Conservation (phyloP, 2,797 vertebrate genomes). For the Florisuga fusca region DNA sequence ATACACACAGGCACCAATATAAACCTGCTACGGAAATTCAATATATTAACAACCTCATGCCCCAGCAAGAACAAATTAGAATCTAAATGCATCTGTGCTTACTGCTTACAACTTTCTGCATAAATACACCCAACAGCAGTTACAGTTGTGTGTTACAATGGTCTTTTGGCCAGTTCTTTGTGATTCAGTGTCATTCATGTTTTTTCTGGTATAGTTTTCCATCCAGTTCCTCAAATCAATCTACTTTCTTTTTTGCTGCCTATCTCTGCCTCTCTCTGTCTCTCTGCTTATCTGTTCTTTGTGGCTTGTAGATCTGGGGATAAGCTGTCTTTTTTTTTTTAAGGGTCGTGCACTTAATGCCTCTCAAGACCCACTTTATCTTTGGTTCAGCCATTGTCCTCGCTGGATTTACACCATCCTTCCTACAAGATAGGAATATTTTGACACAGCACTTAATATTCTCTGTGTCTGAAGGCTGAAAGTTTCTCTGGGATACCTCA, state of each 20-base stretch:
- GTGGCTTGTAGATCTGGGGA: conserved; percentile 39
- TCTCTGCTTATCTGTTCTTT: conserved; percentile 66
- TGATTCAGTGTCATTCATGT: conserved; percentile 65
- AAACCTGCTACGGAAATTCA: neutral
- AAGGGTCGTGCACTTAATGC: conserved; percentile 47
- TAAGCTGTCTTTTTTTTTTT: conserved; percentile 2
- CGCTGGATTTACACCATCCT: neutral
- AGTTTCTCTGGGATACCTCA: neutral
- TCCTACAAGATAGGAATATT: neutral
- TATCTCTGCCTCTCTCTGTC: conserved; percentile 65
- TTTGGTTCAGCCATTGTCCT: conserved; percentile 6
- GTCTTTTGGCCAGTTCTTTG: conserved; percentile 52
- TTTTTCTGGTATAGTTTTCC: conserved; percentile 64
- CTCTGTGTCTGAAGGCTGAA: conserved; percentile 21
- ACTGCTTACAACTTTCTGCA: neutral
- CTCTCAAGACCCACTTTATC: conserved; percentile 40
- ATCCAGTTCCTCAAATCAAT: conserved; percentile 57
- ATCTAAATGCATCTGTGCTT: neutral
- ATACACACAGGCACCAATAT: neutral
- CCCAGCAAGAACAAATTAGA: neutral
- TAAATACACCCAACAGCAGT: conserved; percentile 32
- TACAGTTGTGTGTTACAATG: conserved; percentile 42
- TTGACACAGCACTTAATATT: conserved; percentile 7
- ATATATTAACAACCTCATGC: neutral
- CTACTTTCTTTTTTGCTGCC: conserved; percentile 66